Base-by-base conservation (phyloP, 2,888 invertebrate genomes). In the Acleris sparsana region DNA sequence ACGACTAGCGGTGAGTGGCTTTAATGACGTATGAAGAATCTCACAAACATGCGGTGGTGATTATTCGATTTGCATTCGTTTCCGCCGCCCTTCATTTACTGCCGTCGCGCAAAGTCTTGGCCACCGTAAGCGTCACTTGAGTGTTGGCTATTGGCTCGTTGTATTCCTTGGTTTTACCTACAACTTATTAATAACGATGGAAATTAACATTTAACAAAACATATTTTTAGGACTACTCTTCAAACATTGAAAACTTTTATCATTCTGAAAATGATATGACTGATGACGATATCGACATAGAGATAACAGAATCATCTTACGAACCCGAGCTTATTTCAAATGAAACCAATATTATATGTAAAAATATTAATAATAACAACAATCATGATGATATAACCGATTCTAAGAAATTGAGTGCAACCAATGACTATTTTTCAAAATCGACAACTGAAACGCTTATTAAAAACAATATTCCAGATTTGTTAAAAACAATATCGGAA, bases 221-320 rank as follows among this genome's bases (percentile, higher is more conserved):
- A 39, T 53, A 5, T 71, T 76, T 81, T 44, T 80, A 93, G 93
- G 92, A 93, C 70, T 93, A 92, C 76, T 89, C 92, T 63, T 83
- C 89, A 72, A 89, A 85, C 67, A 89, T 92, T 75, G 92, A 92
- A 76, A 87, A 88, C 69, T 89, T 85, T 78, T 91, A 90, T 77
- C 90, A 87, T 68, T 91, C 90, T n/a, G 91, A 93, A 83, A 92
- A 92, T 88, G 93, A 93, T 72, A 88, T 92, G 83, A 91, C 91
- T 62, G 88, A 91, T 70, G 92, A 93, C 76, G 92, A 93, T 78
- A 77, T 92, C 70, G 89, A 92, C 77, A 74, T 87, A 79, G 89
- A 93, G 71, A 86, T 87, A 46, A 83, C 84, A 18, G 89, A 89
- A 66, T 71, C 82, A 63, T 73, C 78, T 11, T 82, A 80, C 72